Evolutionary conservation across 23 tunicate species (phyloP), one percentile per base, ranked within the genome.

Genomic region (Trididemnum miniatum): DNA sequence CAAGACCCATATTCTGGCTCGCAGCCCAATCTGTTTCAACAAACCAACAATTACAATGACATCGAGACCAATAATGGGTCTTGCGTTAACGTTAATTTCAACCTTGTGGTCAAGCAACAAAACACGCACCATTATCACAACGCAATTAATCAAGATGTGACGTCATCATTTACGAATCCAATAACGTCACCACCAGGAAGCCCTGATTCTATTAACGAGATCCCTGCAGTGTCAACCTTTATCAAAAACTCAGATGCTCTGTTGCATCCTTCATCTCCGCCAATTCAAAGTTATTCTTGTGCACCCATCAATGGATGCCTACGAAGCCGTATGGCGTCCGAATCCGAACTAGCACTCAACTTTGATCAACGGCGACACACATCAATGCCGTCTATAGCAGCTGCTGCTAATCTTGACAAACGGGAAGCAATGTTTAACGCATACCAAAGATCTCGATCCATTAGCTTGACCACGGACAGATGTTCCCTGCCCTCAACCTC

Each of bases 201-300:
- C 54, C 90, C 85, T 12, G 71, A 91, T 84, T 62, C 81, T 77
- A 34, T 50, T 24, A 78, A 86, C 84, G 25, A 67, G 5, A 91
- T 92, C 36, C 92, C 97, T 44, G 84, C 98, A 0, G 93, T 93
- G 52, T 93, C 98, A 72, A 93, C 89, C 33, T 93, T 93, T 57
- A 93, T 93, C 74, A 88, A 88, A 66, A 88, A 79, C 67, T 93
- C 93, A 20, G 98, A 93, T 31, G 93, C 86, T n/a, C 75, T 93
- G 50, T 88, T 93, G 31, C 98, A 93, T 72, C 92, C 89, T 15
- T 64, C 94, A n/a, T 84, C 93, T n/a, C 77, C 97, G 2, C 65
- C 89, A 0, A 49, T 72, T 30, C 52, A 31, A 51, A 44, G 86
- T 20, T 76, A 65, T 35, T 20, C 74, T 20, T 40, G 32, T 64